phyloP scores from a whole-genome alignment of 2,888 invertebrate species.

The Miltochrista miniata region DNA sequence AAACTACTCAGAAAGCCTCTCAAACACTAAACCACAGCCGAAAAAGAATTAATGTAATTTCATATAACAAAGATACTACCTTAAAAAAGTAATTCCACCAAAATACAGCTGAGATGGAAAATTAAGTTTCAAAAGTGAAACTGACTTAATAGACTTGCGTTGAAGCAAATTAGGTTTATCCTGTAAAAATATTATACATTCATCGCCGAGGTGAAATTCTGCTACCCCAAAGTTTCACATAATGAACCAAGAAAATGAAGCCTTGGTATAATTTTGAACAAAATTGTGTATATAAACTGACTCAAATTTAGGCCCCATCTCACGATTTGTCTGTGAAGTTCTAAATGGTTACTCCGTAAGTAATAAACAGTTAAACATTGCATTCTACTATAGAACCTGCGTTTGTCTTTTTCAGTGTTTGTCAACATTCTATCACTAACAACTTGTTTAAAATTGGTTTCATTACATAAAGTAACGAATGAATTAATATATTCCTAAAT shows the following conservation, averaged over 20 bases:
- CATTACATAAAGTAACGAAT: no score
- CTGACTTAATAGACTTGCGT: neutral
- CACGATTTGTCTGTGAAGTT: no score
- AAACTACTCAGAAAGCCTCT: no score
- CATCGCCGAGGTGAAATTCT: slow-evolving; percentile 10
- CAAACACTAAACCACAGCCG: no score
- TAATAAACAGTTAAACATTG: no score
- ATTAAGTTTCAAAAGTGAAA: neutral
- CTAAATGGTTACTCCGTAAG: no score
- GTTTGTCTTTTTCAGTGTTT: no score
- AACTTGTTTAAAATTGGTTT: no score
- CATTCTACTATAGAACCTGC: no score
- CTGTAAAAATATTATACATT: slow-evolving; percentile 13
- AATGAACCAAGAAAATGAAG: slow-evolving; percentile 34
- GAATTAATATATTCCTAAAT: no score
- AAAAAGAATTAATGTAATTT: slow-evolving; percentile 1
- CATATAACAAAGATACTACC: neutral
- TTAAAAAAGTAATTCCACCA: neutral
- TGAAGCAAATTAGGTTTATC: neutral
- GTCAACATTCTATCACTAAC: no score
- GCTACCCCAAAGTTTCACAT: slow-evolving; percentile 15
- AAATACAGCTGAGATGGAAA: neutral
- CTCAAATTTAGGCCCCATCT: no score
- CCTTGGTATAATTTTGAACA: slow-evolving; percentile 25
- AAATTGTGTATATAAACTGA: slow-evolving; percentile 28